Percentiles rank a stretch among this genome's conserved stretches.
phyloP scores from a whole-genome alignment of 2,113 vertebrate genomes.

The Melanerpes aurifrons region DNA sequence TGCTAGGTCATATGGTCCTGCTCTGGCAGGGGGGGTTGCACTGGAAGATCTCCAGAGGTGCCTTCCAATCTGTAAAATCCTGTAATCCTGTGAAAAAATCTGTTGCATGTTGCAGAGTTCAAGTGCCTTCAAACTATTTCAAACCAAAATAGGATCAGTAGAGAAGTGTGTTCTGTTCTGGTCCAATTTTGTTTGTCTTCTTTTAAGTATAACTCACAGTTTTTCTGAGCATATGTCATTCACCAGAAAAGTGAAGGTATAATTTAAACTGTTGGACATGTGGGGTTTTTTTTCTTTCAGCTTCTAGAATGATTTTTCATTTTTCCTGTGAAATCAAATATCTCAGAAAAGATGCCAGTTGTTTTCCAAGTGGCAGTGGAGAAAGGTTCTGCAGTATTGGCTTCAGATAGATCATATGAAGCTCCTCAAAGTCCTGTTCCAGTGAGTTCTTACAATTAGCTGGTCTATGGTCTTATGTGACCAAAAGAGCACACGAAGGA shows the following conservation, averaged over 20 bases:
- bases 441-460: not conserved
- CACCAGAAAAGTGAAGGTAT: constrained; percentile 18
- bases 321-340: constrained; percentile 10
- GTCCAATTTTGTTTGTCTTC: not conserved
- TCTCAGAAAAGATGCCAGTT: not conserved
- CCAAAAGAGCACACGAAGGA: not conserved
- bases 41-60: no score
- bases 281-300: constrained; percentile 19
- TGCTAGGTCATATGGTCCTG: no score
- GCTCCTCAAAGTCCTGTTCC: not conserved
- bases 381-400: not conserved
- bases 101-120: not conserved
- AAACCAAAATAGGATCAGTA: not conserved
- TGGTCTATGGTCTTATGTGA: not conserved
- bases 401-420: not conserved
- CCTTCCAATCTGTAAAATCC: no score
- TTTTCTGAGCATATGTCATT: constrained; percentile 2
- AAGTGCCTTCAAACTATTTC: not conserved
- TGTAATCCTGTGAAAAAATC: not conserved
- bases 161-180: not conserved
- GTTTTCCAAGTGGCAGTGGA: not conserved
- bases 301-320: constrained; percentile 40
- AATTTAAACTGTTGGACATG: not conserved
- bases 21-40: no score
- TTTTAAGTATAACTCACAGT: not conserved